Base-by-base conservation (phyloP, 2,888 invertebrate genomes). In the Lithosia quadra region DNA sequence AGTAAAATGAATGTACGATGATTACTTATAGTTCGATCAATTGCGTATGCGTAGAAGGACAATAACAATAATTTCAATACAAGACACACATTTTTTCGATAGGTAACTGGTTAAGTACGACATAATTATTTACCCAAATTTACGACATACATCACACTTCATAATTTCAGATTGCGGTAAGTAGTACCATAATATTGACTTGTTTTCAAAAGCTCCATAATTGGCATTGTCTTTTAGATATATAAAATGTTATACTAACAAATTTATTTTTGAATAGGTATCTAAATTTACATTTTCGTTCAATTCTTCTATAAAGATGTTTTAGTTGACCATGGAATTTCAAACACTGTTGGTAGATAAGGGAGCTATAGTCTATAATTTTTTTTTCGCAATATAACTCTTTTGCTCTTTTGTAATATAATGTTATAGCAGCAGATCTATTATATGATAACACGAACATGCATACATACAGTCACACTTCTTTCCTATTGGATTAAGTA, bases 201-300 rank as follows among this genome's bases (percentile, higher is more conserved):
- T 49, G 49, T 49, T 49, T 49, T n/a, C 49, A n/a, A 49, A 49
- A 49, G 49, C 49, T 49, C 49, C n/a, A 49, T n/a, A 49, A 49
- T 49, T 49, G 49, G 49, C 49, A 49, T 49, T 49, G 49, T 49
- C n/a, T 9, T 49, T 49, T 49, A 49, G 1, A 49, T 49, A 9
- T 49, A n/a, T n/a, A n/a, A 49, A 49, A 49, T n/a, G 2, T 28
- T 49, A 49, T n/a, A 49, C n/a, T 49, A 49, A 49, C 49, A 43
- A 43, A 7, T 18, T 0, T 39, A 7, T 43, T 43, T 5, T n/a
- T 43, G 15, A 18, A 1, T n/a, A 18, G 7, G 18, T 43, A n/a
- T 49, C n/a, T 49, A n/a, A 49, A 49, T 49, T 9, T n/a, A 49
- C 49, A 18, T 18, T 9, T 49, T n/a, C 15, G 43, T 1, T 15